These are phyloP conservation scores for Caenorhabditis drosophilae DNA, from an alignment of 2,888 invertebrate genomes.

Conservation along the genomic window DNA sequence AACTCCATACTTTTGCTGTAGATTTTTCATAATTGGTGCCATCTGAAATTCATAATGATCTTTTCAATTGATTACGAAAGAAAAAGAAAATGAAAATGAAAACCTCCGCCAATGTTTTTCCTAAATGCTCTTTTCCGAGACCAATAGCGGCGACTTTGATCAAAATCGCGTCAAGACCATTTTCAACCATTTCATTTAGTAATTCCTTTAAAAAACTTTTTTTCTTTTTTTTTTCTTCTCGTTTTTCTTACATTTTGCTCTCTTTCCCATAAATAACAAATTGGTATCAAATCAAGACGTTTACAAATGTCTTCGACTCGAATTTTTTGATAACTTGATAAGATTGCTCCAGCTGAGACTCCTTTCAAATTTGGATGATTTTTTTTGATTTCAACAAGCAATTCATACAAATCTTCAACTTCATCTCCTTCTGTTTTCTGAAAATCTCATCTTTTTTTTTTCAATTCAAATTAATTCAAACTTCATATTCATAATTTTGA, in stretches of 20 bases:
- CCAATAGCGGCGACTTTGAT: slow-evolving; percentile 91
- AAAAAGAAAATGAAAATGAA: no score
- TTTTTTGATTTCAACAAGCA: slow-evolving; percentile 81
- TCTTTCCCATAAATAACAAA: slow-evolving; percentile 94
- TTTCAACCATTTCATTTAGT: slow-evolving; percentile 93
- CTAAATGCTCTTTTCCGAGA: slow-evolving; percentile 78
- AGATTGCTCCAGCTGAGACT: slow-evolving; percentile 94
- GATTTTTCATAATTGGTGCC: slow-evolving; percentile 83
- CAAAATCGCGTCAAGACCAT: slow-evolving; percentile 88
- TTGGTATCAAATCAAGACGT: slow-evolving; percentile 84
- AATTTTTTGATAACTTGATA: slow-evolving; percentile 96
- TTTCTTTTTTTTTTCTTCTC: not conserved
- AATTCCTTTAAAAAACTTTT: slow-evolving; percentile 74
- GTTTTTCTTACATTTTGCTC: slow-evolving; percentile 76
- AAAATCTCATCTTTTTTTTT: not conserved
- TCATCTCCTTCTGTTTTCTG: slow-evolving; percentile 81
- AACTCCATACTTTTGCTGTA: slow-evolving; percentile 90
- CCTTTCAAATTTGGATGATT: slow-evolving; percentile 73
- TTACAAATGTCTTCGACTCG: slow-evolving; percentile 80
- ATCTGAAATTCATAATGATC: slow-evolving; percentile 74
- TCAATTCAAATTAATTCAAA: slow-evolving; percentile 1
- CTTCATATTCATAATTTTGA: slow-evolving; percentile 36
- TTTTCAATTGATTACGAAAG: slow-evolving; percentile 2
- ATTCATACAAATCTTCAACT: slow-evolving; percentile 91
- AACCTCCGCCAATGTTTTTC: slow-evolving; percentile 59